phyloP scores from a whole-genome alignment of 2,888 invertebrate genomes.

The Lasioglossum zephyrum region DNA sequence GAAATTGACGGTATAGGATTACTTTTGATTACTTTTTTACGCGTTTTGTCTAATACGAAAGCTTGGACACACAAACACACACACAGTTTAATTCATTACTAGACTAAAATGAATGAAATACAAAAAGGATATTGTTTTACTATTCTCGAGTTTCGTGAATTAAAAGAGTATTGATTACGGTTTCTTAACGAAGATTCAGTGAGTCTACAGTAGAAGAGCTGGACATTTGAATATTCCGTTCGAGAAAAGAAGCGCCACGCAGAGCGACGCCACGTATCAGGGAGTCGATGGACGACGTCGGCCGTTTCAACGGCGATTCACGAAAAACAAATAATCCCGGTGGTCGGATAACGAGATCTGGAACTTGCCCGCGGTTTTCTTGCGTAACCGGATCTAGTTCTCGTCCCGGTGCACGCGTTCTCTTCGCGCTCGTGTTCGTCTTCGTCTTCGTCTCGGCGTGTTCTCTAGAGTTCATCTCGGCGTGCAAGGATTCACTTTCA shows the following conservation, averaged over 20 bases:
- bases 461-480: conserved; percentile 2
- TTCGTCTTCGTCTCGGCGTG: conserved; percentile 48
- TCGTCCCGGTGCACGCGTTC: conserved; percentile 46
- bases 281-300: conserved; percentile 38
- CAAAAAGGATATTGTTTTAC: neutral
- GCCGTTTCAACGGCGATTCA: conserved; percentile 58
- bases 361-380: conserved; percentile 74
- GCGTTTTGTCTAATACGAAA: neutral
- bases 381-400: conserved; percentile 75
- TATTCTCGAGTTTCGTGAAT: neutral
- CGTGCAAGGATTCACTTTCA: conserved; percentile 56
- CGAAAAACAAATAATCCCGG: conserved; percentile 72
- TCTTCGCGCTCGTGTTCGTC: conserved; percentile 35
- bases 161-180: neutral
- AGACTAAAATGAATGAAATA: neutral
- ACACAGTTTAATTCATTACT: neutral
- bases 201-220: neutral
- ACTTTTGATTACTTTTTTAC: neutral
- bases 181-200: neutral
- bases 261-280: conserved; percentile 7
- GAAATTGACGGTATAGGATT: neutral
- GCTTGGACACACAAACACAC: too few relatives aligned
- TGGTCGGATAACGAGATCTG: conserved; percentile 76
- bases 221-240: neutral
- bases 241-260: neutral